A percentile compares a stretch with the other conserved stretches of the same genome.
Conservation (phyloP, 2,888 invertebrate genomes). For the Eupithecia exiguata region DNA sequence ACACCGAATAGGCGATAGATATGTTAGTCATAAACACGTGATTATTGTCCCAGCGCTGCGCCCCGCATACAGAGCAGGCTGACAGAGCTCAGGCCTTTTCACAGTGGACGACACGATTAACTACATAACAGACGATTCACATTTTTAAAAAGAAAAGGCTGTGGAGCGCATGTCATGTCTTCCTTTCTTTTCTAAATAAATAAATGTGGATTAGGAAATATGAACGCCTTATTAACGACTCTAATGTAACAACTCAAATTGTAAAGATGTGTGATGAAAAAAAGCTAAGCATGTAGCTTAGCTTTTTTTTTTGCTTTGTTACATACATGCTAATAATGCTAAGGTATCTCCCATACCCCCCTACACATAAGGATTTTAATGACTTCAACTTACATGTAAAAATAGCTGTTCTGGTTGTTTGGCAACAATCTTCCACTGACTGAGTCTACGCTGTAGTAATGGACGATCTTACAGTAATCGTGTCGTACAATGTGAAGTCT, state of each 20-base stretch:
- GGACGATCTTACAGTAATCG: not conserved
- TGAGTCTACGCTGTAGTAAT: not conserved
- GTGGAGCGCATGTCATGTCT: not conserved
- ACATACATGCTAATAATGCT: not conserved
- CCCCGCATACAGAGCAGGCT: slow-evolving; percentile 26
- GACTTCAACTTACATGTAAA: not conserved
- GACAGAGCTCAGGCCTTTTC: not conserved
- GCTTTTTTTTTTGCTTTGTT: too few relatives aligned
- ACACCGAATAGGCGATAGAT: slow-evolving; percentile 26
- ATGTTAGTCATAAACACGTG: slow-evolving; percentile 39
- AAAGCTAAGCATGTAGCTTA: too few relatives aligned
- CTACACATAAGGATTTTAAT: not conserved
- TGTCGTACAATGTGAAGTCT: not conserved
- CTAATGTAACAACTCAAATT: not conserved
- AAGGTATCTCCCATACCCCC: too few relatives aligned
- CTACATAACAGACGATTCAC: not conserved
- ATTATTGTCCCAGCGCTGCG: slow-evolving; percentile 35
- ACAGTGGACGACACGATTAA: slow-evolving; percentile 1
- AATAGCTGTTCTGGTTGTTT: not conserved
- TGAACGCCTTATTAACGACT: not conserved
- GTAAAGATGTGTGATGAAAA: not conserved
- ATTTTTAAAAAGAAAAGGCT: not conserved
- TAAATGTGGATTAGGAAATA: not conserved
- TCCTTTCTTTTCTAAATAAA: not conserved
- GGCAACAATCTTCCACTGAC: not conserved